Percentiles rank a stretch among this genome's conserved stretches.
phyloP scores from a whole-genome alignment of 23 tunicate genomes.

The Trididemnum clinides region DNA sequence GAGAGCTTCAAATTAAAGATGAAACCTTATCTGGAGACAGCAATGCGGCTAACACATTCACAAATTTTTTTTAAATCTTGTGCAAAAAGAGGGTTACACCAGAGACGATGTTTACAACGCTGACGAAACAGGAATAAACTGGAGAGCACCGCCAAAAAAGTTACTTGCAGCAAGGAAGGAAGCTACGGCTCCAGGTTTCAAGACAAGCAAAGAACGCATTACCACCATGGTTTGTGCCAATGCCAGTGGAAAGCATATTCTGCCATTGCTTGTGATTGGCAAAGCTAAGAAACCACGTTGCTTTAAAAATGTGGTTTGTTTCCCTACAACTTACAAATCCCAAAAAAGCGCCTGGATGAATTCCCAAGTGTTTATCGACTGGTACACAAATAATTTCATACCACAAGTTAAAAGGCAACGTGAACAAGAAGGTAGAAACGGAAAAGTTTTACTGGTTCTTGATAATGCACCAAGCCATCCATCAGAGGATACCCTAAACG shows the following conservation, averaged over 20 bases:
- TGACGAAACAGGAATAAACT: constrained; percentile 29
- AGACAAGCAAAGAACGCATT: constrained; percentile 33
- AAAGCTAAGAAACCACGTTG: constrained; percentile 29
- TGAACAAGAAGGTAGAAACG: constrained; percentile 35
- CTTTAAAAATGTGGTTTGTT: constrained; percentile 32
- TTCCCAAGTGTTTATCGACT: constrained; percentile 37
- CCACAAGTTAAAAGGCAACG: constrained; percentile 26
- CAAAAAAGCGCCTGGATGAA: constrained; percentile 36
- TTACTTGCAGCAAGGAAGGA: constrained; percentile 32
- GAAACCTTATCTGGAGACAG: constrained; percentile 33
- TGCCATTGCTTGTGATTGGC: constrained; percentile 37
- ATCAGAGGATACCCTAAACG: constrained; percentile 27
- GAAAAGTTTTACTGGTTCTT: constrained; percentile 29
- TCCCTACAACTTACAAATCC: constrained; percentile 22
- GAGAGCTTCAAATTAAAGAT: constrained; percentile 29
- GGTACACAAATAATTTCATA: constrained; percentile 25
- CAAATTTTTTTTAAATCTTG: constrained; percentile 8
- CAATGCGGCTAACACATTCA: constrained; percentile 31
- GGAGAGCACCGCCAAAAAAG: constrained; percentile 27
- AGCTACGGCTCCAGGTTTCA: constrained; percentile 37
- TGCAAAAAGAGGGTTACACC: constrained; percentile 30
- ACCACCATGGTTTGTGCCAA: constrained; percentile 39
- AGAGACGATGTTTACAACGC: constrained; percentile 31
- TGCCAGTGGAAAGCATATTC: constrained; percentile 33
- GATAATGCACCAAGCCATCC: constrained; percentile 37